These are phyloP conservation scores for Clanis bilineata DNA, from an alignment of 2,888 invertebrate genomes.

Conservation along the genomic window DNA sequence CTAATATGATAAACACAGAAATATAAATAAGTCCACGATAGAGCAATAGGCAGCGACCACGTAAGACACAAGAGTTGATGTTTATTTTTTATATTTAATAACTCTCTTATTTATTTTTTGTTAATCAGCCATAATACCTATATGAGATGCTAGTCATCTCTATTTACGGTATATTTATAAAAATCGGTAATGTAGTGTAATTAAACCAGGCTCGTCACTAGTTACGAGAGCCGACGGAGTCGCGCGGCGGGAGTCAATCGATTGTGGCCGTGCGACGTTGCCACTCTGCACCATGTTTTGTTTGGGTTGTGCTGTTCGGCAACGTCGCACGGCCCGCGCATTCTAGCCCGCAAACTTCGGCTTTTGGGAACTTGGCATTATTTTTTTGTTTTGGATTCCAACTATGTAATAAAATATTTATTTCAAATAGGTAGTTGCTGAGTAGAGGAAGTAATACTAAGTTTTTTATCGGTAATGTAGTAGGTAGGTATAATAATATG, in stretches of 20 bases:
- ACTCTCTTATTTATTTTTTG: not conserved
- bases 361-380: constrained; percentile 12
- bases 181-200: constrained; percentile 12
- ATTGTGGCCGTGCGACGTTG: constrained; percentile 67
- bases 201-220: constrained; percentile 54
- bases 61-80: no score
- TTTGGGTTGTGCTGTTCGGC: constrained; percentile 70
- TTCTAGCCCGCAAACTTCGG: constrained; percentile 25
- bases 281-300: constrained; percentile 68
- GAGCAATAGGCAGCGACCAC: not conserved
- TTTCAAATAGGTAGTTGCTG: not conserved
- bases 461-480: no score
- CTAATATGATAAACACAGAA: not conserved
- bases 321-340: constrained; percentile 36
- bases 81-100: no score
- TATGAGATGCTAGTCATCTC: not conserved
- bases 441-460: not conserved
- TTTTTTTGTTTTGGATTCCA: not conserved
- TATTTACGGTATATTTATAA: constrained; percentile 3
- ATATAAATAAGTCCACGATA: not conserved
- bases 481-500: no score
- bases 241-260: constrained; percentile 57
- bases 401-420: not conserved
- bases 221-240: constrained; percentile 52
- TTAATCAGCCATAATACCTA: not conserved